Conservation (phyloP, 2,113 vertebrate genomes). For the Corapipo altera region DNA sequence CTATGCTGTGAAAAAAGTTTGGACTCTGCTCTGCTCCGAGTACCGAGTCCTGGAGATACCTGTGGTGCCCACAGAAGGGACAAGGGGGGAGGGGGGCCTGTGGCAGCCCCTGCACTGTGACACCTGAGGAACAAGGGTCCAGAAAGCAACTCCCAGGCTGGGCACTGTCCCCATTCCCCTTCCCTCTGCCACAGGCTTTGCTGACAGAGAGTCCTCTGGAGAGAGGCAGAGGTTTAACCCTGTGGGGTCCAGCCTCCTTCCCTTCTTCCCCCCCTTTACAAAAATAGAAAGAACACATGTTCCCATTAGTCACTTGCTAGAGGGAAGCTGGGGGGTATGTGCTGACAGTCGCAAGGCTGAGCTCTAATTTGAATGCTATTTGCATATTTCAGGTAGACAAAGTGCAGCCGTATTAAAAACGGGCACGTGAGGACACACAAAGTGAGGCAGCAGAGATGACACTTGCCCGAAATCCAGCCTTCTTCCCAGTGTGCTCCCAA, state of each 20-base stretch:
- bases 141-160: background rate
- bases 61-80: rapidly evolving
- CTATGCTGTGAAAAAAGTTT: background rate
- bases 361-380: constrained; percentile 76
- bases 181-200: background rate
- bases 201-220: background rate
- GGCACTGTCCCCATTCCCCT: background rate
- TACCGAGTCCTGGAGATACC: rapidly evolving
- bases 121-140: background rate
- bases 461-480: constrained; percentile 21
- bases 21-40: rapidly evolving
- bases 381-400: constrained; percentile 78
- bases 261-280: constrained; percentile 33
- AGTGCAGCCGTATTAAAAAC: background rate
- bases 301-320: constrained; percentile 78
- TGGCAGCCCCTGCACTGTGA: background rate
- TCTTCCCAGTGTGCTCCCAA: constrained; percentile 10
- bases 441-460: constrained; percentile 33
- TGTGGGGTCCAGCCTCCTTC: background rate
- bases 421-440: background rate
- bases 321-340: constrained; percentile 76
- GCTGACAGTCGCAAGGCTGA: constrained; percentile 58
- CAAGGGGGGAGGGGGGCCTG: background rate
- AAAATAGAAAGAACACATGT: constrained; percentile 79
- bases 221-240: background rate